These are phyloP conservation scores for Malurus alboscapulatus DNA, from an alignment of 2,113 vertebrate species.

Conservation along the genomic window DNA sequence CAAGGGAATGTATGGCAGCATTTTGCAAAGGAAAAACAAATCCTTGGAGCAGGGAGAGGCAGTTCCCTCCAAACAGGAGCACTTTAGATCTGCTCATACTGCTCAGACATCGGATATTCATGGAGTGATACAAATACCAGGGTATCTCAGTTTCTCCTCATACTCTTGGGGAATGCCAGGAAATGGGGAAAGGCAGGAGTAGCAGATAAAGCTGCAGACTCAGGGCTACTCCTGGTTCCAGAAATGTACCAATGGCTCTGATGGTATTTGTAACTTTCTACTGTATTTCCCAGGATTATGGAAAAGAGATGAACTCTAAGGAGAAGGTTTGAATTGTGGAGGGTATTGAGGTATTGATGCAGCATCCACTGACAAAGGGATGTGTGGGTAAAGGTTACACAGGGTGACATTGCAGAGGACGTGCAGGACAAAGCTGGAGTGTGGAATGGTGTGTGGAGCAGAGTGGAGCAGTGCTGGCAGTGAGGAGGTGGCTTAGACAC, in stretches of 20 bases:
- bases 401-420: not conserved
- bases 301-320: not conserved
- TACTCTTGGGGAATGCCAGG: not conserved
- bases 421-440: not conserved
- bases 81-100: not conserved
- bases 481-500: not conserved
- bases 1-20: accelerated
- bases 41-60: no score
- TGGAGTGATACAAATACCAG: not conserved
- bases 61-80: not conserved
- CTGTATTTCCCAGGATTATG: not conserved
- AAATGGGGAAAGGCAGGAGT: not conserved
- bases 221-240: not conserved
- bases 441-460: not conserved
- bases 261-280: not conserved
- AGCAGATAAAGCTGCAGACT: not conserved
- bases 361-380: not conserved
- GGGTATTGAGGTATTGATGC: not conserved
- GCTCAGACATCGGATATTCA: not conserved
- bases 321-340: not conserved
- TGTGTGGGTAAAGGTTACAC: accelerated
- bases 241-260: accelerated
- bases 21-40: not conserved
- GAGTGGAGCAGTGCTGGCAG: not conserved
- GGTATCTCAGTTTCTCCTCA: not conserved